Evolutionary conservation across 2,797 vertebrate species (phyloP), one percentile per base, ranked within the genome.

Genomic region (Petrocephalus schoutedeni): DNA sequence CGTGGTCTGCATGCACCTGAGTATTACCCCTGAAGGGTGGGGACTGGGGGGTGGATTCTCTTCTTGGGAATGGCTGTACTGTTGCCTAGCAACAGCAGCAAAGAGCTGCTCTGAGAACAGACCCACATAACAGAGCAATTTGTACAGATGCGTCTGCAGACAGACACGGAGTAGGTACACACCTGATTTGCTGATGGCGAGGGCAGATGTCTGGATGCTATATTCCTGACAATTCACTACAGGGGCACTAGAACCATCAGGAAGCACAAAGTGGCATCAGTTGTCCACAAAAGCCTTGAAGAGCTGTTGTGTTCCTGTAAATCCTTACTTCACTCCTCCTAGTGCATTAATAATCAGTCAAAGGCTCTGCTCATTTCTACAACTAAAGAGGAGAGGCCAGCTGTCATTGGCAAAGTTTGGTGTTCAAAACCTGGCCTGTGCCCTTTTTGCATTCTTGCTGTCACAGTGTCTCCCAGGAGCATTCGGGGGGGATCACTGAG

Each of bases 1-100:
- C 90, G 80, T 90, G 91, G 91, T 90, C 86, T 90, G 96, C 95
- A 95, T 96, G 95, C 92, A 91, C 93, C 92, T 92, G 92, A 91
- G 89, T 90, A 91, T 87, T 86, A 23, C 89, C 91, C 90, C 91
- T 91, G 89, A 1, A 49, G 59, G 88, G 86, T 28, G 88, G 89
- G 87, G 89, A 1, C 4, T 3, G 21, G 0, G 90, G 93, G 89
- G 28, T 28, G 86, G 87, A 49, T 89, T 89, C 21, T 90, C 89
- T 88, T 56, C n/a, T 28, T 87, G 56, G 86, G 89, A 87, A 91
- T 89, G 89, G 91, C 90, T 89, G 83, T 87, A 86, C 86, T 88
- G 87, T 89, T 89, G 64, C 89, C 87, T 91, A 90, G 89, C 91
- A 92, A 92, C 88, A 89, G 64, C 41, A 36, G 21, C 41, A 74